phyloP scores from a whole-genome alignment of 2,113 vertebrate genomes.

The Alligator sinensis region DNA sequence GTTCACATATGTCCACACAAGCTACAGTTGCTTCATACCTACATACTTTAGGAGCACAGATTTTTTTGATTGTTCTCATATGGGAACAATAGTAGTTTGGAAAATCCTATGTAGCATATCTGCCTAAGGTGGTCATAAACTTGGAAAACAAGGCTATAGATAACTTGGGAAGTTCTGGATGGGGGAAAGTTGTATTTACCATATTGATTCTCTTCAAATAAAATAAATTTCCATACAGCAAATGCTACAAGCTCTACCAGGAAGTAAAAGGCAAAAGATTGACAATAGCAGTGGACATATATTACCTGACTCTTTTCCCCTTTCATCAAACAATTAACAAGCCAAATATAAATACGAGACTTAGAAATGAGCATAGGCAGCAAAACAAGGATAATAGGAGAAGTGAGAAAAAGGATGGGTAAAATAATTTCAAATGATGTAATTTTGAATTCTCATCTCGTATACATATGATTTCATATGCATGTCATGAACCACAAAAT shows the following conservation, averaged over 20 bases:
- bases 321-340: background rate
- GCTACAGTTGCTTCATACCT: background rate
- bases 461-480: background rate
- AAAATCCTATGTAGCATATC: background rate
- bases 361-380: background rate
- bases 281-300: background rate
- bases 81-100: background rate
- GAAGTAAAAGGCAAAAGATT: background rate
- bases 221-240: background rate
- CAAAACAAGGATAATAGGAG: background rate
- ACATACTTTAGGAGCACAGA: fast-evolving
- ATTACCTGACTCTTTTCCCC: background rate
- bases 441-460: background rate
- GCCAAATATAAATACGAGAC: background rate
- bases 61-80: background rate
- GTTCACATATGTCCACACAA: background rate
- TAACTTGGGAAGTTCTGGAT: background rate
- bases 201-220: background rate
- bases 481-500: background rate
- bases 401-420: background rate
- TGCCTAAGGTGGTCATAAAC: background rate
- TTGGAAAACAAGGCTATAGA: background rate
- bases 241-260: background rate
- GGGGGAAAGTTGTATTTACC: background rate
- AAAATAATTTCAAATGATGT: background rate